Conservation (phyloP, 2,113 vertebrate species). For the Calyptommatus sinebrachiatus region DNA sequence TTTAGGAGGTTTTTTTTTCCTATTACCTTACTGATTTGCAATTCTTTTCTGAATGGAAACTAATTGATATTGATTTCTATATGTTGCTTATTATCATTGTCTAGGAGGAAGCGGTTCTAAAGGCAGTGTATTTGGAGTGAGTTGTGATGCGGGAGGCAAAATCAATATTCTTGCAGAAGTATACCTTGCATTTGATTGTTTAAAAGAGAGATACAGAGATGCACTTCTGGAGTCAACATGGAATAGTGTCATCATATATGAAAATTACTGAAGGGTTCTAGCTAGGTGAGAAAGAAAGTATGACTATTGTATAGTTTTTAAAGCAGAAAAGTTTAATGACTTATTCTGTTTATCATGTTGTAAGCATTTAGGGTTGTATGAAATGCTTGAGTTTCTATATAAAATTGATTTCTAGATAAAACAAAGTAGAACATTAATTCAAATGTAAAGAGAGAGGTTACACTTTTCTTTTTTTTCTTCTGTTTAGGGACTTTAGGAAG, state of each 20-base stretch:
- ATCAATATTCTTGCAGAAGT: slow-evolving; percentile 42
- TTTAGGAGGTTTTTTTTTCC: too few species aligned
- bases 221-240: background rate
- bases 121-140: slow-evolving; percentile 26
- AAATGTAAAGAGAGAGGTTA: background rate
- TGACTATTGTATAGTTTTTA: background rate
- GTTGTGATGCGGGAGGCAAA: slow-evolving; percentile 28
- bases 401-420: too few species aligned
- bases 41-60: slow-evolving; percentile 47
- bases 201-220: slow-evolving; percentile 31
- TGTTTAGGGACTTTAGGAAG: background rate
- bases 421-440: background rate
- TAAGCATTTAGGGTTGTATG: too few species aligned
- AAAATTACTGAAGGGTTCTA: slow-evolving; percentile 29
- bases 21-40: slow-evolving; percentile 47
- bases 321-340: background rate
- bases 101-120: slow-evolving; percentile 50
- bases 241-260: background rate
- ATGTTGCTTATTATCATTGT: slow-evolving; percentile 44
- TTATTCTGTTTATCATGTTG: background rate
- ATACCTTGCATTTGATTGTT: slow-evolving; percentile 14
- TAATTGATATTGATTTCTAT: slow-evolving; percentile 60
- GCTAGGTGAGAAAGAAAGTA: background rate
- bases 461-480: too few species aligned
- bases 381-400: too few species aligned